These are phyloP conservation scores for Campoletis sonorensis DNA, from an alignment of 1,140 invertebrate genomes.

Conservation along the genomic window DNA sequence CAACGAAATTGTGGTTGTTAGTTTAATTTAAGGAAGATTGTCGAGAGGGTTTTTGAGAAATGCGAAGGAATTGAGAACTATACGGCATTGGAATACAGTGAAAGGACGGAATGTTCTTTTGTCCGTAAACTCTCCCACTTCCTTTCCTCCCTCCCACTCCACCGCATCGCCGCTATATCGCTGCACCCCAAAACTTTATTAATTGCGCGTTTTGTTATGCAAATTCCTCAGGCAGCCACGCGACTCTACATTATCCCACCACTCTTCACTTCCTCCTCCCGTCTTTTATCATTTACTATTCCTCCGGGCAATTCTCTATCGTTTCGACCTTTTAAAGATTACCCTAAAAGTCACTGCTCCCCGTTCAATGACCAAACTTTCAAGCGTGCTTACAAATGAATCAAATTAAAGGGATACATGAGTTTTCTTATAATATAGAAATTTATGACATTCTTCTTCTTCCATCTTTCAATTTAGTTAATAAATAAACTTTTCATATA, in stretches of 20 bases:
- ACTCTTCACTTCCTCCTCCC: background rate
- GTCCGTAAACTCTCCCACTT: constrained; percentile 59
- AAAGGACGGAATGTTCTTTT: constrained; percentile 75
- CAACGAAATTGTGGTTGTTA: constrained; percentile 25
- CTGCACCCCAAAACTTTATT: constrained; percentile 71
- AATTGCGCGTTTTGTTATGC: constrained; percentile 77
- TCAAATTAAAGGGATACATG: background rate
- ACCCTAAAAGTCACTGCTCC: constrained; percentile 67
- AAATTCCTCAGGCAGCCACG: constrained; percentile 67
- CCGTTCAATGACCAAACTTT: constrained; percentile 63
- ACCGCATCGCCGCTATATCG: constrained; percentile 54
- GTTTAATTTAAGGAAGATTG: background rate
- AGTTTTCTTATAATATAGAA: background rate
- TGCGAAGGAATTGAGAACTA: constrained; percentile 40
- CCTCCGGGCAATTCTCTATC: constrained; percentile 1
- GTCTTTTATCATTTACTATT: constrained; percentile 49
- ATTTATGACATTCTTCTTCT: background rate
- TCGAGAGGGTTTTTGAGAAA: background rate
- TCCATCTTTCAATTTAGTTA: background rate
- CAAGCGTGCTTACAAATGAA: constrained; percentile 34
- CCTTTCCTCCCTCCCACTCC: constrained; percentile 48
- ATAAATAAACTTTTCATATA: too few species aligned
- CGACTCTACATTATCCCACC: constrained; percentile 33
- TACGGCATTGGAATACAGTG: constrained; percentile 58
- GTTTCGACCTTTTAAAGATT: constrained; percentile 67